Conservation (phyloP, 2,113 vertebrate genomes). For the Ptychochromis oligacanthus region DNA sequence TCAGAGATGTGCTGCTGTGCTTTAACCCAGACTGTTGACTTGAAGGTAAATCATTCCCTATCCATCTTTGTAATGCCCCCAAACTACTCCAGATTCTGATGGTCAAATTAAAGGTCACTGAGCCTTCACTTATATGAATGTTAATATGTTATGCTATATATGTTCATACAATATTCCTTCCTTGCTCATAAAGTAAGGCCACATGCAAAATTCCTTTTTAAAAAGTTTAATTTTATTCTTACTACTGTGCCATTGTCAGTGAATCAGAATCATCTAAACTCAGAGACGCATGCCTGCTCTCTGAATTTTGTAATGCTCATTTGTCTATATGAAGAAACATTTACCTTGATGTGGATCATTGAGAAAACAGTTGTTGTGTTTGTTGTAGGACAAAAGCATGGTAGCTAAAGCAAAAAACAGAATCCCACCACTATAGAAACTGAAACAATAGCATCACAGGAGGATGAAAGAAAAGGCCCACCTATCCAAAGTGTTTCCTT, state of each 20-base stretch:
- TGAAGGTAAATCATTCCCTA: no score
- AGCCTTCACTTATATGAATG: background rate
- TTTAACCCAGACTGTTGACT: no score
- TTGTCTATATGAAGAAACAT: background rate
- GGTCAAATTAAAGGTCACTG: no score
- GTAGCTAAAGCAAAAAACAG: background rate
- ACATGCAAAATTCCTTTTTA: accelerated
- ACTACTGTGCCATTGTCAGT: background rate
- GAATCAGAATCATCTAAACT: background rate
- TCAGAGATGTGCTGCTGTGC: background rate
- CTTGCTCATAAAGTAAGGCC: background rate
- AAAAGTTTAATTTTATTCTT: background rate
- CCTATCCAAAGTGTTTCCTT: background rate
- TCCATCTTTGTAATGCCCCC: background rate
- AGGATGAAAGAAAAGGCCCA: background rate
- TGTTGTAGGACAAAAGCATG: background rate
- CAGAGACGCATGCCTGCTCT: background rate
- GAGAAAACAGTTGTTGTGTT: background rate
- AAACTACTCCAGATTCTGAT: background rate
- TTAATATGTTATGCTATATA: background rate
- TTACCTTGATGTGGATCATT: background rate
- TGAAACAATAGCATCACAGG: background rate
- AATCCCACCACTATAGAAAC: background rate
- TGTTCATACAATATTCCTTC: background rate
- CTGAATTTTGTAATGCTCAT: background rate